phyloP scores from a whole-genome alignment of 2,888 invertebrate species.

The Erebia epiphron region DNA sequence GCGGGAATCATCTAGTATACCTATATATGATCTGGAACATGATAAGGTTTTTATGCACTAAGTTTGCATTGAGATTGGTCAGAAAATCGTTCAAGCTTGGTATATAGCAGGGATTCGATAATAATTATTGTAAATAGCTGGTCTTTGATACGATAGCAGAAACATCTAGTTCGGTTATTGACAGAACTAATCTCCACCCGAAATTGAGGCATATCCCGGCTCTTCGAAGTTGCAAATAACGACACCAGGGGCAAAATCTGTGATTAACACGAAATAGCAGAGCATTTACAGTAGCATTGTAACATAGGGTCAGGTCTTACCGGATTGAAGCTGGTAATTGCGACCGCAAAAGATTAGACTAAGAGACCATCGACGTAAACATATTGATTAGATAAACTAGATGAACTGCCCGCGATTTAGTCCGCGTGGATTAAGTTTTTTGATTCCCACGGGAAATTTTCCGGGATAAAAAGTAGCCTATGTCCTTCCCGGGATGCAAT shows the following conservation, averaged over 20 bases:
- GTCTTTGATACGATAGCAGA: not conserved
- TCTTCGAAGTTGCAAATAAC: slow-evolving; percentile 4
- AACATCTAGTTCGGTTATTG: not conserved
- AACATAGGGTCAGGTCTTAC: slow-evolving; percentile 17
- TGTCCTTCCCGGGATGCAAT: no score
- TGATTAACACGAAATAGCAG: slow-evolving; percentile 21
- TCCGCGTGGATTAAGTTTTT: no score
- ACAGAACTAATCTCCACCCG: not conserved
- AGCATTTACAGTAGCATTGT: slow-evolving; percentile 7
- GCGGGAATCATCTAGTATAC: no score
- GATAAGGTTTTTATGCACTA: no score
- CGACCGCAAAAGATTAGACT: slow-evolving; percentile 6
- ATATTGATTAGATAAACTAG: no score
- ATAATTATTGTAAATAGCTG: not conserved
- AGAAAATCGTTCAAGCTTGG: no score
- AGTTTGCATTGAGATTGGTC: no score
- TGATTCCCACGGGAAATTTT: no score
- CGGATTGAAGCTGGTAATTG: slow-evolving; percentile 16
- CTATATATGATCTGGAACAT: no score
- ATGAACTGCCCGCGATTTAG: no score
- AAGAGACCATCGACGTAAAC: not conserved
- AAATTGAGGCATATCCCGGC: slow-evolving; percentile 1
- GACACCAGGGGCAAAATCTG: slow-evolving; percentile 6
- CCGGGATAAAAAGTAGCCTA: no score
- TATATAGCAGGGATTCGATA: no score